phyloP scores from a whole-genome alignment of 2,113 vertebrate species.

The Lathamus discolor region DNA sequence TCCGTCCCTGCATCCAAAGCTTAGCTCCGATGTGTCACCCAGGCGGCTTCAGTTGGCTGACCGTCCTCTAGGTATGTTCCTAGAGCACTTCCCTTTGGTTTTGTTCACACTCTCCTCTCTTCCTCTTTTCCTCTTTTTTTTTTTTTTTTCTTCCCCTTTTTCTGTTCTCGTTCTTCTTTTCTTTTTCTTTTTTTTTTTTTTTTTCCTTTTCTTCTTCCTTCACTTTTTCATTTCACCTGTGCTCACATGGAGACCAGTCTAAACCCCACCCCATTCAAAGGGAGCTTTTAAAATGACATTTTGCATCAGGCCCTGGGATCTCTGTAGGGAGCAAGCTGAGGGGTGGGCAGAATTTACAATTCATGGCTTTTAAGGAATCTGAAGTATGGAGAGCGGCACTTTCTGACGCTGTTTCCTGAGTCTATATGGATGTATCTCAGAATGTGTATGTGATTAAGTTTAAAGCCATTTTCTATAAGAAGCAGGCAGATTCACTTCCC shows the following conservation, averaged over 20 bases:
- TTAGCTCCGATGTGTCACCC: neutral
- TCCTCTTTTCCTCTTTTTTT: rapidly evolving
- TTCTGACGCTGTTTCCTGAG: neutral
- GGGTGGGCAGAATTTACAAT: neutral
- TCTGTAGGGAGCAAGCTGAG: neutral
- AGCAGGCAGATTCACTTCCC: neutral
- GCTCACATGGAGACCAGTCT: neutral
- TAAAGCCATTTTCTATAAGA: neutral
- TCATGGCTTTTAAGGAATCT: neutral
- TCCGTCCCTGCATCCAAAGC: neutral
- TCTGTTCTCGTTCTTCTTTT: rapidly evolving
- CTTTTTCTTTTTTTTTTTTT: rapidly evolving
- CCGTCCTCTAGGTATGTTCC: conserved; percentile 23
- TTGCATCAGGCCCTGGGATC: neutral
- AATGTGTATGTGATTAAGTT: neutral
- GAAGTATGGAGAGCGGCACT: rapidly evolving
- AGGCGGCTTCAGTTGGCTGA: neutral
- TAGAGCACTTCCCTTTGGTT: neutral
- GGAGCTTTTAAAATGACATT: neutral
- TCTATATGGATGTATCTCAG: neutral
- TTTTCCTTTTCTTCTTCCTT: neutral
- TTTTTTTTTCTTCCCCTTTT: rapidly evolving
- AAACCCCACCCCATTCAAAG: neutral
- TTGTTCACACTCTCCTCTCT: neutral
- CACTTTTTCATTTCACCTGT: neutral